These are phyloP conservation scores for Anthopleura xanthogrammica DNA, from an alignment of 92 coral and sea anemone genomes.

Conservation along the genomic window DNA sequence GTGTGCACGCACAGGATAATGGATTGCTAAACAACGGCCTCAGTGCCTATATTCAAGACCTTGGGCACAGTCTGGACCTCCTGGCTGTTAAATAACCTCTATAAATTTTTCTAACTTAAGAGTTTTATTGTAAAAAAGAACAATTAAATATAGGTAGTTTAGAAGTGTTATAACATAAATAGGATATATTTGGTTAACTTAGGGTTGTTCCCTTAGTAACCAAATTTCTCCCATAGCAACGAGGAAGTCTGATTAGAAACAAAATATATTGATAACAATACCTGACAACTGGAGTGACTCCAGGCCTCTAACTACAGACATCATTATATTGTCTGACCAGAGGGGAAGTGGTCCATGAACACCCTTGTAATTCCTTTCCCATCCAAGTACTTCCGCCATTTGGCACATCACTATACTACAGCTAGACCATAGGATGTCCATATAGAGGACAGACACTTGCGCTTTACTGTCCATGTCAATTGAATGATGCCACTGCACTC, in stretches of 20 bases:
- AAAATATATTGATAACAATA: constrained; percentile 16
- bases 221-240: background rate
- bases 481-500: constrained; percentile 81
- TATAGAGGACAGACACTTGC: constrained; percentile 65
- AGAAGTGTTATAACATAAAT: background rate
- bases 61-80: too few relatives aligned
- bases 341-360: constrained; percentile 49
- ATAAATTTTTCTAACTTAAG: too few relatives aligned
- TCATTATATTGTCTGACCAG: constrained; percentile 52
- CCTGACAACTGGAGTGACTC: constrained; percentile 67
- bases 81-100: too few relatives aligned
- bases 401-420: constrained; percentile 57
- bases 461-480: constrained; percentile 51
- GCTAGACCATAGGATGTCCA: constrained; percentile 71
- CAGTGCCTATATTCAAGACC: too few relatives aligned
- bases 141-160: too few relatives aligned
- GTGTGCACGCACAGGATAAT: too few relatives aligned
- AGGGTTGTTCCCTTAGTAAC: background rate
- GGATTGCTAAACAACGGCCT: too few relatives aligned
- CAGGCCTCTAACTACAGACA: constrained; percentile 41
- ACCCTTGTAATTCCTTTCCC: constrained; percentile 6
- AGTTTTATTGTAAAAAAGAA: too few relatives aligned
- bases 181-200: background rate
- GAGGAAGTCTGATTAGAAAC: background rate
- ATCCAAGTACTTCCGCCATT: constrained; percentile 42